A percentile compares a stretch with the other conserved stretches of the same genome.
These are phyloP conservation scores for Thymelicus acteon DNA, from an alignment of 2,888 invertebrate species.

Conservation along the genomic window DNA sequence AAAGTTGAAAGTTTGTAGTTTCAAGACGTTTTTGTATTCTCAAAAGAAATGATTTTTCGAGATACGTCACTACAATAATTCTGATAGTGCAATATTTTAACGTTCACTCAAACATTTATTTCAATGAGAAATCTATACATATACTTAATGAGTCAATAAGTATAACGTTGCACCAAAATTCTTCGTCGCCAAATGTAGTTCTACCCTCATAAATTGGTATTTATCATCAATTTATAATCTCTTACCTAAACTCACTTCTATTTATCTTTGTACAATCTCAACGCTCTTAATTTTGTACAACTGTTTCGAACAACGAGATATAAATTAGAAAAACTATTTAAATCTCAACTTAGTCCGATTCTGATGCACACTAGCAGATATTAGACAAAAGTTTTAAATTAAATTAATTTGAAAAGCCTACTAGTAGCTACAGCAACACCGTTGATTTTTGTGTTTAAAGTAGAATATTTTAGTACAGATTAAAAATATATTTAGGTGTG, in stretches of 20 bases:
- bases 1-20: too few species aligned
- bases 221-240: slow-evolving; percentile 23
- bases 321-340: slow-evolving; percentile 22
- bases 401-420: slow-evolving; percentile 10
- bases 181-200: slow-evolving; percentile 11
- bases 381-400: slow-evolving; percentile 17
- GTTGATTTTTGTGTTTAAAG: not conserved
- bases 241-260: slow-evolving; percentile 20
- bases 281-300: slow-evolving; percentile 24
- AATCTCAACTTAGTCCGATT: slow-evolving; percentile 23
- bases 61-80: too few species aligned
- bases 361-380: slow-evolving; percentile 17
- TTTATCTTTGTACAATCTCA: slow-evolving; percentile 36
- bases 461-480: not conserved
- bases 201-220: slow-evolving; percentile 8
- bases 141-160: not conserved
- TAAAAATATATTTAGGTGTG: slow-evolving; percentile 4
- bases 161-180: not conserved
- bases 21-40: too few species aligned
- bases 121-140: too few species aligned
- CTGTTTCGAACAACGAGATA: slow-evolving; percentile 20
- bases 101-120: too few species aligned
- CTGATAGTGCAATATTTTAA: too few species aligned
- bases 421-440: slow-evolving; percentile 15
- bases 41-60: too few species aligned